Conservation (phyloP, 1,140 invertebrate genomes). For the Pygmarrhopalites habei region DNA sequence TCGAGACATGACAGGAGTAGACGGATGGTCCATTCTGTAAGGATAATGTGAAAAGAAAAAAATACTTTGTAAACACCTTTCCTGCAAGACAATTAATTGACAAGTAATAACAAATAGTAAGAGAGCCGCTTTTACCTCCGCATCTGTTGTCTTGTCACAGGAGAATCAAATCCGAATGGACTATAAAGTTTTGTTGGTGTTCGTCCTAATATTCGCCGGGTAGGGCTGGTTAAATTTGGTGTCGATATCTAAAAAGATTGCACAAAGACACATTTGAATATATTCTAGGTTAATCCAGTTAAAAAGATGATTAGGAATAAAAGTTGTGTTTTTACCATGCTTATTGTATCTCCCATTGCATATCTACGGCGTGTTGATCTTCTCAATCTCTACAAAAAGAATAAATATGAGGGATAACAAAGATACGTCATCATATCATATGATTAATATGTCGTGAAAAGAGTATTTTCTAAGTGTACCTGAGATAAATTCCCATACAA, state of each 20-base stretch:
- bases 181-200: slow-evolving; percentile 59
- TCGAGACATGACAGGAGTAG: slow-evolving; percentile 11
- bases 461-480: slow-evolving; percentile 42
- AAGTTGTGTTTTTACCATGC: slow-evolving; percentile 43
- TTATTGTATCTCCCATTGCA: slow-evolving; percentile 48
- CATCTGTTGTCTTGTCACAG: slow-evolving; percentile 9
- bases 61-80: too few species aligned
- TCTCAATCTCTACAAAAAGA: slow-evolving; percentile 48
- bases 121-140: too few species aligned
- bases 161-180: slow-evolving; percentile 48
- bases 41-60: too few species aligned
- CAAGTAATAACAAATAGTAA: too few species aligned
- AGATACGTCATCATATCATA: too few species aligned
- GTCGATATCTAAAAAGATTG: too few species aligned
- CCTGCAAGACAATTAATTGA: too few species aligned
- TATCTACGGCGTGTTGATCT: slow-evolving; percentile 52
- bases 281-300: too few species aligned
- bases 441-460: too few species aligned
- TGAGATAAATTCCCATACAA: slow-evolving; percentile 54
- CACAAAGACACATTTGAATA: too few species aligned
- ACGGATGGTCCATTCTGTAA: background rate
- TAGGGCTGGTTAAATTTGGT: slow-evolving; percentile 39
- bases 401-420: slow-evolving; percentile 13
- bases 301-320: slow-evolving; percentile 48
- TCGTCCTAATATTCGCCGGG: slow-evolving; percentile 51